phyloP scores from a whole-genome alignment of 2,888 invertebrate species.

The Agrochola macilenta region DNA sequence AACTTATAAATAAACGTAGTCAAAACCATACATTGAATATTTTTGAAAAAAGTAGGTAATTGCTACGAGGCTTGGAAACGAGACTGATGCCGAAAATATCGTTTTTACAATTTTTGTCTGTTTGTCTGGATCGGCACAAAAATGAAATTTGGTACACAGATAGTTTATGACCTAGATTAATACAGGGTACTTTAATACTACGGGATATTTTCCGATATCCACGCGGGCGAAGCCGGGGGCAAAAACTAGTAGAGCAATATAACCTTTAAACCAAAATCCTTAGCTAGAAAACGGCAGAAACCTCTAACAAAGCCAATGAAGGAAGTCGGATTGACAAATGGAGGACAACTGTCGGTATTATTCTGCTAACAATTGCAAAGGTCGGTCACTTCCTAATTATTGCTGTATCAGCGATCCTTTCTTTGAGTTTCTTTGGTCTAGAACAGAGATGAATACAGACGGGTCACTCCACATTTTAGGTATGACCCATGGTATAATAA shows the following conservation, averaged over 20 bases:
- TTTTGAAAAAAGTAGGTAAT: no score
- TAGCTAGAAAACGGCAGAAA: slow-evolving; percentile 3
- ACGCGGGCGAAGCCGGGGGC: background rate
- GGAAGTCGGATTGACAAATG: slow-evolving; percentile 65
- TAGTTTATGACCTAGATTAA: background rate
- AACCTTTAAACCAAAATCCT: background rate
- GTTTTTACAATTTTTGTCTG: no score
- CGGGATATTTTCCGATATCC: no score
- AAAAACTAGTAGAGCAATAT: background rate
- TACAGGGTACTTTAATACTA: background rate
- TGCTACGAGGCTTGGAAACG: no score
- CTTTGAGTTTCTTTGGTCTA: slow-evolving; percentile 35
- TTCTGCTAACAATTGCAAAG: slow-evolving; percentile 56
- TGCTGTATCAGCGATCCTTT: slow-evolving; percentile 54
- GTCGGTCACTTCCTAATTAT: slow-evolving; percentile 64
- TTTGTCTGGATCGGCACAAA: no score
- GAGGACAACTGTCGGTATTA: slow-evolving; percentile 51
- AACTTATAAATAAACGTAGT: no score
- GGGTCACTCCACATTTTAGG: no score
- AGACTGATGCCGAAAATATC: no score
- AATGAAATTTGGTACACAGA: background rate
- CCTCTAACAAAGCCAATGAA: slow-evolving; percentile 49
- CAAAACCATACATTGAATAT: no score
- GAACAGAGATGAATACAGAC: background rate
- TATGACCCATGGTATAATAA: no score